These are phyloP conservation scores for Anguilla marmorata DNA, from an alignment of 2,797 vertebrate genomes.

Conservation along the genomic window DNA sequence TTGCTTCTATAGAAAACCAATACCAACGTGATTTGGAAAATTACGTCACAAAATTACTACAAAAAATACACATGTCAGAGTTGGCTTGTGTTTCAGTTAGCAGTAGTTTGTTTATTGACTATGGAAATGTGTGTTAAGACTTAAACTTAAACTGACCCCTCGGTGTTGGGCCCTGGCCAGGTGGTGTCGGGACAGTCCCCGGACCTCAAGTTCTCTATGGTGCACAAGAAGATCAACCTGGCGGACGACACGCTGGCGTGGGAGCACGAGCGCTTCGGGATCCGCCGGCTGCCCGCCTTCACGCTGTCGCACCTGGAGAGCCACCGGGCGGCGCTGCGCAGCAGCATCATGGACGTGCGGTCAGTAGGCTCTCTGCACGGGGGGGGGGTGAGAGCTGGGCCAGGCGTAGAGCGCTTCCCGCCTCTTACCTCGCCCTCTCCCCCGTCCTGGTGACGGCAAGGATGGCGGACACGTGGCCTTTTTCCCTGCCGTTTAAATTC, in stretches of 20 bases:
- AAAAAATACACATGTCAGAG: not conserved
- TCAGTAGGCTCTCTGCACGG: slow-evolving; percentile 75
- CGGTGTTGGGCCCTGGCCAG: slow-evolving; percentile 57
- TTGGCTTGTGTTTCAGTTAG: not conserved
- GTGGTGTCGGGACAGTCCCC: slow-evolving; percentile 83
- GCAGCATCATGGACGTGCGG: slow-evolving; percentile 97
- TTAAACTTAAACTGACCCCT: not conserved
- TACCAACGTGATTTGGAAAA: not conserved
- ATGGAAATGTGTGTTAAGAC: not conserved
- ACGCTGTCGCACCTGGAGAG: slow-evolving; percentile 92
- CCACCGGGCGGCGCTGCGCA: slow-evolving; percentile 84
- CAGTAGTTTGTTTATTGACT: not conserved
- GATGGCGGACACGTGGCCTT: not conserved
- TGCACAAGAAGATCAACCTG: slow-evolving; percentile 98
- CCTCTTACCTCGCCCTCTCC: slow-evolving; percentile 14
- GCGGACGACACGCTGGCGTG: slow-evolving; percentile 95
- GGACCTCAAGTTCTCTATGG: slow-evolving; percentile 93
- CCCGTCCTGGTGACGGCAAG: not conserved
- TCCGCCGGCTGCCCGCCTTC: slow-evolving; percentile 92
- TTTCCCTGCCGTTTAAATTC: not conserved
- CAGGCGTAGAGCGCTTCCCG: slow-evolving; percentile 64
- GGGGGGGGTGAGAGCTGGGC: slow-evolving; percentile 74
- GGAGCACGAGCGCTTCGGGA: slow-evolving; percentile 98
- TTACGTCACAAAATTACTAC: too few relatives aligned
- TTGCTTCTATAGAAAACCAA: not conserved